Evolutionary conservation across 2,888 invertebrate species (phyloP).

Genomic region (Ochropleura plecta): DNA sequence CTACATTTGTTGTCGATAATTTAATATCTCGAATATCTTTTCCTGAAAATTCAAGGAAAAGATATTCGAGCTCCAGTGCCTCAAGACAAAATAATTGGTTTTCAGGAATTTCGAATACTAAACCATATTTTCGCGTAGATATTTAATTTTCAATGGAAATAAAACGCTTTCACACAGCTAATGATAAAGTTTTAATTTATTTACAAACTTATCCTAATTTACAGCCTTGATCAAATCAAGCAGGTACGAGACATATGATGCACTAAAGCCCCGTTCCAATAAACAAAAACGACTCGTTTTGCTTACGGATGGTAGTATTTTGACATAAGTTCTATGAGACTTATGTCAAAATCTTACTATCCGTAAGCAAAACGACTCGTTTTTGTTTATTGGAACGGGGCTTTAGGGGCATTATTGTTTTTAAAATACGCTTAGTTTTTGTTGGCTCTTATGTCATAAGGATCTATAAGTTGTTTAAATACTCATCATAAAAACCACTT

Average conservation of each 20-base stretch:
- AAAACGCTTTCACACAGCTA: constrained; percentile 14
- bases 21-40: no score
- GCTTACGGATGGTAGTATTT: no score
- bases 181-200: constrained; percentile 44
- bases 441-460: not conserved
- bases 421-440: not conserved
- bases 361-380: no score
- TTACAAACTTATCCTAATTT: constrained; percentile 55
- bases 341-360: no score
- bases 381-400: no score
- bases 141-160: constrained; percentile 5
- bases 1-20: not conserved
- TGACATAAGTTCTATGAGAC: no score
- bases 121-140: not conserved
- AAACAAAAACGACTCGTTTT: no score
- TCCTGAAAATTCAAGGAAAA: not conserved
- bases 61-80: not conserved
- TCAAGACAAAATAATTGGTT: not conserved
- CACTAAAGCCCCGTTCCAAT: no score
- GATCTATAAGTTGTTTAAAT: not conserved
- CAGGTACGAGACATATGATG: constrained; percentile 63
- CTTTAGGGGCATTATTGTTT: not conserved
- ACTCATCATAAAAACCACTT: not conserved
- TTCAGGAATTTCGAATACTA: not conserved
- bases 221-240: constrained; percentile 53